Evolutionary conservation across 2,113 vertebrate species (phyloP), one percentile per base, ranked within the genome.

Genomic region (Zosterops pallidus): DNA sequence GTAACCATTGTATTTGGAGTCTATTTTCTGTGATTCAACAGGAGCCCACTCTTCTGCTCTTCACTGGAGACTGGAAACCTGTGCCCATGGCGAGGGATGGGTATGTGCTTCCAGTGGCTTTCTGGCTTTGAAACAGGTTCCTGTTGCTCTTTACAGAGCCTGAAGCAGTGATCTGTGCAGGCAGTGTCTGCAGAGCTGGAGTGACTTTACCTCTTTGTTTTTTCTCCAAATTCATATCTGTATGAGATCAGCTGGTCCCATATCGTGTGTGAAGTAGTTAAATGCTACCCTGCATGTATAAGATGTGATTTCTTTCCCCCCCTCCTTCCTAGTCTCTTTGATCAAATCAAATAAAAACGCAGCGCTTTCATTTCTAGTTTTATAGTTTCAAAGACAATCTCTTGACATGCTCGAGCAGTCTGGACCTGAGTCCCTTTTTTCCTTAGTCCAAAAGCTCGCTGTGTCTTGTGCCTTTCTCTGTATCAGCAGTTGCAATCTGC

Each of bases 381-480:
- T 88, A 72, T 83, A 74, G 72, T 96, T 96, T 96, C 95, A 96
- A 95, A 96, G 91, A 86, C 85, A 92, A 83, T 96, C 85, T 93
- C 92, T 86, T 96, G 94, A 94, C 90, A 24, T 68, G 92, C 92
- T 96, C 37, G 37, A 89, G 92, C 83, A 81, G 85, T 79, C 90
- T 74, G 72, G 92, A 94, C 94, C 85, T 0, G 4, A 81, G 83
- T 90, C 80, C 35, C 70, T 90, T 88, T 86, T 85, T 75, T 55
- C 83, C 83, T 86, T 49, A 90, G 89, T 96, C 92, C 90, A 90
- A 88, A 95, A 79, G 82, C 79, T 2, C 56, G 24, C 71, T 59
- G 59, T 87, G 79, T 92, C 95, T 96, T 96, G 80, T 1, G 11
- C 88, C 90, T 93, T 93, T 80, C 90, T 95, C 82, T 78, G 12